These are phyloP conservation scores for Gallinago undulata DNA, from an alignment of 2,113 vertebrate genomes.

Conservation along the genomic window DNA sequence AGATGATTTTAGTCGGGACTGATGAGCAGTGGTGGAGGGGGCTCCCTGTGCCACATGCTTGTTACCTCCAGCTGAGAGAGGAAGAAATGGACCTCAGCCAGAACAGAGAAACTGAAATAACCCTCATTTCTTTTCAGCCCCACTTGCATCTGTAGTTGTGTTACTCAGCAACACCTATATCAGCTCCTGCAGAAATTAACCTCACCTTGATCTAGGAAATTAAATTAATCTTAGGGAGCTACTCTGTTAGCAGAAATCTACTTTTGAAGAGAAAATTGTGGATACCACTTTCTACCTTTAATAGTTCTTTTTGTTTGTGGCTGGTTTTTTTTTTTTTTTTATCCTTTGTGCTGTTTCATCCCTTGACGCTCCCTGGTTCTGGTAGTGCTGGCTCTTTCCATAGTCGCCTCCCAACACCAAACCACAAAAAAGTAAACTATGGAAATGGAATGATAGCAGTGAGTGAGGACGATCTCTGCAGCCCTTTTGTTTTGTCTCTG, in stretches of 20 bases:
- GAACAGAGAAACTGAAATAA: background rate
- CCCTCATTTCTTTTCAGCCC: background rate
- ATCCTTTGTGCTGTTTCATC: background rate
- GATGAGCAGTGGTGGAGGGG: background rate
- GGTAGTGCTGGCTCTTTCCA: slow-evolving; percentile 42
- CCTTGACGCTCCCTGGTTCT: accelerated
- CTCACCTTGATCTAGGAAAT: background rate
- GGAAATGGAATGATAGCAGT: slow-evolving; percentile 34
- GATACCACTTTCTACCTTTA: background rate
- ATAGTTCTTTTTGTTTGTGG: background rate
- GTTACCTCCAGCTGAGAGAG: background rate
- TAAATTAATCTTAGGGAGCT: background rate
- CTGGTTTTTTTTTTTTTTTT: background rate
- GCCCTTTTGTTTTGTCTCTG: slow-evolving; percentile 64
- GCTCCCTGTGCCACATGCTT: background rate
- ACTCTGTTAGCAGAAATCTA: background rate
- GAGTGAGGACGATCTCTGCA: slow-evolving; percentile 21
- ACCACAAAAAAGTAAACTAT: slow-evolving; percentile 42
- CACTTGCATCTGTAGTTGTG: background rate
- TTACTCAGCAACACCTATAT: background rate
- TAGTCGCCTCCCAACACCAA: slow-evolving; percentile 46
- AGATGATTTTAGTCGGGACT: background rate
- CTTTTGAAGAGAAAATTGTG: background rate
- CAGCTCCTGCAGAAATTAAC: background rate
- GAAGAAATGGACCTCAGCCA: background rate